phyloP scores from a whole-genome alignment of 2,888 invertebrate genomes.

The Mesopsocus fuscifrons region DNA sequence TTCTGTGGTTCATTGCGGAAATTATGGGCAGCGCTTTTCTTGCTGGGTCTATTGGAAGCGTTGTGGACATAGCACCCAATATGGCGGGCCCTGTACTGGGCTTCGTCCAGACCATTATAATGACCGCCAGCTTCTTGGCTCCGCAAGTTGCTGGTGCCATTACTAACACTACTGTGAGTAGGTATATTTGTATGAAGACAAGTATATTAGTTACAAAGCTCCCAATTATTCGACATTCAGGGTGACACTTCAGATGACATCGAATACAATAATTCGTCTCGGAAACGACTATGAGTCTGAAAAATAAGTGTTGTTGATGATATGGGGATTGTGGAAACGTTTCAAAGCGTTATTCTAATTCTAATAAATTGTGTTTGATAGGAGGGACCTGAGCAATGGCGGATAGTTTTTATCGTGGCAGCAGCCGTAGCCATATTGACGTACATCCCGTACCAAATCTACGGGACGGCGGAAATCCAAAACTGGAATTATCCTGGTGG shows the following conservation, averaged over 20 bases:
- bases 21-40: slow-evolving; percentile 50
- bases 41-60: slow-evolving; percentile 56
- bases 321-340: too few relatives aligned
- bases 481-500: slow-evolving; percentile 21
- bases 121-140: slow-evolving; percentile 51
- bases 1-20: slow-evolving; percentile 47
- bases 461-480: too few relatives aligned
- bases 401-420: slow-evolving; percentile 41
- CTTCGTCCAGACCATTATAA: slow-evolving; percentile 58
- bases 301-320: too few relatives aligned
- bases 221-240: too few relatives aligned
- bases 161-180: slow-evolving; percentile 34
- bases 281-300: too few relatives aligned
- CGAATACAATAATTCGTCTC: too few relatives aligned
- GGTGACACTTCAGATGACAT: too few relatives aligned
- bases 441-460: slow-evolving; percentile 36
- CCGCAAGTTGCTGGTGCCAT: slow-evolving; percentile 42
- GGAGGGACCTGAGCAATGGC: slow-evolving; percentile 35
- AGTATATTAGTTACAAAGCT: too few relatives aligned
- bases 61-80: slow-evolving; percentile 58
- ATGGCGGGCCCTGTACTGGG: slow-evolving; percentile 49
- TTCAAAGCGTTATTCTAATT: too few relatives aligned
- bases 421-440: slow-evolving; percentile 38
- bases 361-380: slow-evolving; percentile 15
- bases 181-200: too few relatives aligned